A percentile compares a stretch with the other conserved stretches of the same genome.
phyloP scores from a whole-genome alignment of 2,797 vertebrate genomes.

The Urophycis tenuis region DNA sequence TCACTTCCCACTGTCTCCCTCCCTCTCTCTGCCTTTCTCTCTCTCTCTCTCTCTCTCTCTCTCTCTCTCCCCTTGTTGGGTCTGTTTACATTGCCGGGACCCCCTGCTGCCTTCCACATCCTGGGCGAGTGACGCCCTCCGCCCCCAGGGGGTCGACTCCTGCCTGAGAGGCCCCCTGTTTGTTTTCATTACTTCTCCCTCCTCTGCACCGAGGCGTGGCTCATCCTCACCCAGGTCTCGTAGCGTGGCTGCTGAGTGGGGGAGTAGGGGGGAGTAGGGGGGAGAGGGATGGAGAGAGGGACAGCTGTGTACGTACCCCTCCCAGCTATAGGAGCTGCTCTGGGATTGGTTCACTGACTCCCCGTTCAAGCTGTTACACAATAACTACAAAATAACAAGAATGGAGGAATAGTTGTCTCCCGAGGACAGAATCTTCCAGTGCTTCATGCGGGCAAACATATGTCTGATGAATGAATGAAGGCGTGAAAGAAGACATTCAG shows the following conservation, averaged over 20 bases:
- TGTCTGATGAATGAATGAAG: not conserved
- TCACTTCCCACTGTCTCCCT: not conserved
- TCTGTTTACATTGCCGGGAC: slow-evolving; percentile 21
- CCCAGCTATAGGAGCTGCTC: slow-evolving; percentile 51
- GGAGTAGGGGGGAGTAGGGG: slow-evolving; percentile 25
- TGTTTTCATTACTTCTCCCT: slow-evolving; percentile 56
- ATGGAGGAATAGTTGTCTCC: no score
- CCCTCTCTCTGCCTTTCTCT: no score
- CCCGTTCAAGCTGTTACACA: slow-evolving; percentile 46
- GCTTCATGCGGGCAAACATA: no score
- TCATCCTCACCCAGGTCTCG: slow-evolving; percentile 31
- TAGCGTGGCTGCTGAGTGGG: slow-evolving; percentile 27
- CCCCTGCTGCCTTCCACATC: slow-evolving; percentile 47
- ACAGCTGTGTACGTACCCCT: slow-evolving; percentile 47
- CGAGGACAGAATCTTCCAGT: no score
- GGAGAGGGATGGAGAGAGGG: slow-evolving; percentile 41
- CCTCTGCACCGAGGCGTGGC: slow-evolving; percentile 39
- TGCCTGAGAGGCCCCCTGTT: slow-evolving; percentile 43
- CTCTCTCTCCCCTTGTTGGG: slow-evolving; percentile 21
- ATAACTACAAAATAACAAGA: slow-evolving; percentile 23
- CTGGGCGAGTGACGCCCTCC: slow-evolving; percentile 48
- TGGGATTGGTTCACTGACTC: slow-evolving; percentile 37
- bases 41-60: no score
- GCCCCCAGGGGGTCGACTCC: slow-evolving; percentile 34
- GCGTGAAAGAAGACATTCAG: not conserved